Percentiles rank a stretch among this genome's conserved stretches.
These are phyloP conservation scores for Anthophora plumipes DNA, from an alignment of 2,888 invertebrate genomes.

Conservation along the genomic window DNA sequence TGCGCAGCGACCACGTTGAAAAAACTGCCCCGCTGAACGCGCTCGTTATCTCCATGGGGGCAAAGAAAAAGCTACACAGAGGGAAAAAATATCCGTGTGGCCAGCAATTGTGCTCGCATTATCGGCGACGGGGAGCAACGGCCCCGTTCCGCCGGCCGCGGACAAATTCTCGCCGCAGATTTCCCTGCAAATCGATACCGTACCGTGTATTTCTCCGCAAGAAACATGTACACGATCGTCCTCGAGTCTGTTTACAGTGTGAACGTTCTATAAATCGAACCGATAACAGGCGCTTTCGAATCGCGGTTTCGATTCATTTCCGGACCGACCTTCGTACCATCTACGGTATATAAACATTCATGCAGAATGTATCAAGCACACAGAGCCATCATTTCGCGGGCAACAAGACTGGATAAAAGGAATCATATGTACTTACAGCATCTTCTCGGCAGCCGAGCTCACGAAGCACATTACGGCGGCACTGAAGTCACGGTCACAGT, in stretches of 20 bases:
- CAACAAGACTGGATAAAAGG: neutral
- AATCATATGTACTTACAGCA: conserved; percentile 64
- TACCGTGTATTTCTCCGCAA: neutral
- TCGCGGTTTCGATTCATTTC: conserved; percentile 52
- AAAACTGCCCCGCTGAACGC: conserved; percentile 35
- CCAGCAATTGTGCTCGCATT: conserved; percentile 17
- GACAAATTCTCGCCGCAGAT: conserved; percentile 16
- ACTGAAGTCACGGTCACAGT: conserved; percentile 71
- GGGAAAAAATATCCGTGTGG: conserved; percentile 27
- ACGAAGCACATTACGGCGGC: conserved; percentile 48
- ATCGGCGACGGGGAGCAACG: conserved; percentile 41
- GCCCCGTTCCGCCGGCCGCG: conserved; percentile 21
- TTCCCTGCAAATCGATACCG: conserved; percentile 32
- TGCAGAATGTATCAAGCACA: neutral
- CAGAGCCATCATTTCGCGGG: neutral
- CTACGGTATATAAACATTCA: conserved; percentile 54
- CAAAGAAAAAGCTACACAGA: conserved; percentile 8
- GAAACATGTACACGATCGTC: neutral
- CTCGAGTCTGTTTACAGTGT: conserved; percentile 12
- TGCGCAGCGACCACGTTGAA: conserved; percentile 63
- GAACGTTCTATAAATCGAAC: neutral
- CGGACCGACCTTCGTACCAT: conserved; percentile 60
- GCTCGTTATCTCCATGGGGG: conserved; percentile 21
- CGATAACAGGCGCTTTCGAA: neutral
- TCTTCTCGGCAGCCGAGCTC: conserved; percentile 50